A percentile compares a stretch with the other conserved stretches of the same genome.
Evolutionary conservation across 2,113 vertebrate genomes (phyloP).

Genomic region (Calonectris borealis): DNA sequence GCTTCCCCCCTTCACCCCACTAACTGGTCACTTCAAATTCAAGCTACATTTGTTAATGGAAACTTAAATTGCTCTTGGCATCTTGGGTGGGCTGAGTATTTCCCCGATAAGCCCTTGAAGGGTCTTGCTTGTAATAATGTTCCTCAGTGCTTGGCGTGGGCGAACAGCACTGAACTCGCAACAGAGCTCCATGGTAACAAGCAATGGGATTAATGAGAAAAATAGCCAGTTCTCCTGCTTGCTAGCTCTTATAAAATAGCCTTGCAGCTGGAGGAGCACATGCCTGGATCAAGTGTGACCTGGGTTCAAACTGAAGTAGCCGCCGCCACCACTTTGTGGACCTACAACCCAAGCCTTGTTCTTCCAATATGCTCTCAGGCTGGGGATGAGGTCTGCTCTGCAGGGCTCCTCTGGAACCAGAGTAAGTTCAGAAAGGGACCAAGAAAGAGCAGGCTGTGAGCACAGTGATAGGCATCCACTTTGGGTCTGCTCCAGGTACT

Average conservation of each 20-base stretch:
- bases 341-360: not conserved
- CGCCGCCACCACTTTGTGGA: not conserved
- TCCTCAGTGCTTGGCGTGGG: not conserved
- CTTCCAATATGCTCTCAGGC: not conserved
- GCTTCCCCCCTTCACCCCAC: not conserved
- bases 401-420: rapidly evolving
- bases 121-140: not conserved
- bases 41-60: rapidly evolving
- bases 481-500: rapidly evolving
- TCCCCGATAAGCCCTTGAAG: not conserved
- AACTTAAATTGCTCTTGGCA: not conserved
- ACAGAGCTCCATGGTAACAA: conserved; percentile 58
- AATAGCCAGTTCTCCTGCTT: conserved; percentile 2
- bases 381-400: not conserved
- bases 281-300: not conserved
- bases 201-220: not conserved
- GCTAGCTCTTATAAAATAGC: not conserved
- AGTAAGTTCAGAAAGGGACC: not conserved
- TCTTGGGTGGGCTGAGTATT: not conserved
- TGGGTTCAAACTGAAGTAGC: not conserved
- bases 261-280: not conserved
- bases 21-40: not conserved
- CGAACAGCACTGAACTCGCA: not conserved
- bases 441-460: not conserved
- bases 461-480: not conserved